phyloP scores from a whole-genome alignment of 2,113 vertebrate genomes.

The Dipodomys spectabilis region DNA sequence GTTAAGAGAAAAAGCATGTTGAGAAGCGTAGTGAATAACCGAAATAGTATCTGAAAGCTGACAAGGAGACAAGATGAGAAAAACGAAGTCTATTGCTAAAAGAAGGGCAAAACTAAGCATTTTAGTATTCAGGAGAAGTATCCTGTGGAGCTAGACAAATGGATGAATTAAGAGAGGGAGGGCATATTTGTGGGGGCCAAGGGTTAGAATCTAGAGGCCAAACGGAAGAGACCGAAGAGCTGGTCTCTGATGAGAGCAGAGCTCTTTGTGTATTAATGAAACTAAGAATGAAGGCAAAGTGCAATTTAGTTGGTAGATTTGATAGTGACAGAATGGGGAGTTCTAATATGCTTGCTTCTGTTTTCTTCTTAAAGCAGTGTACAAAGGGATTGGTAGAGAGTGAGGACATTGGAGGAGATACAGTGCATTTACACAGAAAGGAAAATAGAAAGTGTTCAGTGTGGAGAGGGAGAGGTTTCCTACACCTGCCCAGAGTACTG shows the following conservation, averaged over 20 bases:
- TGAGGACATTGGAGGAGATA: neutral
- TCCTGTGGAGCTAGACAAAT: neutral
- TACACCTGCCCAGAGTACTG: neutral
- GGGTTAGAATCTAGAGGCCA: neutral
- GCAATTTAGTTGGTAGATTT: neutral
- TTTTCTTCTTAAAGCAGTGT: conserved; percentile 16
- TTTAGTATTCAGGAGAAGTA: neutral
- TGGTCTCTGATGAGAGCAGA: neutral
- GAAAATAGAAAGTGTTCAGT: neutral
- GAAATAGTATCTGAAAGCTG: neutral
- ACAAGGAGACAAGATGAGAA: neutral
- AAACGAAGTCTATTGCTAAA: neutral
- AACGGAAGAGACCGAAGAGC: neutral
- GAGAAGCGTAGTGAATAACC: conserved; percentile 15
- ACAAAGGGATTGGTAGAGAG: neutral
- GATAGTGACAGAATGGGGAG: neutral
- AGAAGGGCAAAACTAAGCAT: neutral
- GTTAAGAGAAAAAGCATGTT: neutral
- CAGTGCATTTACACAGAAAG: neutral
- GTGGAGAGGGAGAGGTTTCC: neutral
- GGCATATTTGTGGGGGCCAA: neutral
- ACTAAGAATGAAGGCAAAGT: neutral
- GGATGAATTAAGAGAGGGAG: neutral
- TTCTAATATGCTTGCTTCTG: neutral
- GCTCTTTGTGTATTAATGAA: neutral